Evolutionary conservation across 2,888 invertebrate genomes (phyloP), one percentile per base, ranked within the genome.

Genomic region (Cylloceria caligata): DNA sequence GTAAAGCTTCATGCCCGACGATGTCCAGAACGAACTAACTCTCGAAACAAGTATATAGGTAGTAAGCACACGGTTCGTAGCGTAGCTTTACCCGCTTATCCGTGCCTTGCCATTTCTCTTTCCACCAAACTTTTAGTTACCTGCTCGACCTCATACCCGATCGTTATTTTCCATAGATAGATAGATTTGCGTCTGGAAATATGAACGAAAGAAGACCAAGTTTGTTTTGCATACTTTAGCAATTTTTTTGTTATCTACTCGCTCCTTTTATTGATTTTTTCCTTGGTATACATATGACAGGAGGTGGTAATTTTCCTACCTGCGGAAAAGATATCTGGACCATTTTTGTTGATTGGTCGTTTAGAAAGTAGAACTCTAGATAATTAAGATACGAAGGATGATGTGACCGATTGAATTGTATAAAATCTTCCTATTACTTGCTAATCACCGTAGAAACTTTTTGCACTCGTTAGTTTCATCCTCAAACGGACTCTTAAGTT

Each of bases 101-200:
- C 49, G 30, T 30, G 30, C 3, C 30, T 30, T 30, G 30, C 30
- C 30, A 5, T n/a, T 16, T 45, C 19, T 64, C 13, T 52, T 55
- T 24, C 68, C n/a, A 24, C 62, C 34, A 68, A 74, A 80, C n/a
- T 80, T 80, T 69, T 36, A 34, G 27, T 39, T 55, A 5, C n/a
- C 3, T 5, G n/a, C 45, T 16, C 16, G 45, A 6, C 4, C 42
- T 45, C n/a, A 3, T 45, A 4, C 1, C 0, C n/a, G n/a, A n/a
- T 45, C 45, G 45, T 45, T 45, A 45, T 5, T 45, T 45, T 16
- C n/a, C 3, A 5, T 3, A n/a, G 13, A 42, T 42, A n/a, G 2
- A 45, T 45, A 1, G 16, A 16, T 16, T n/a, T 11, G 16, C 45
- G 13, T 42, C 16, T 45, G n/a, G n/a, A 45, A 45, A 45, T 45